Conservation (phyloP, 2,888 invertebrate genomes). For the Dasypogon diadema region DNA sequence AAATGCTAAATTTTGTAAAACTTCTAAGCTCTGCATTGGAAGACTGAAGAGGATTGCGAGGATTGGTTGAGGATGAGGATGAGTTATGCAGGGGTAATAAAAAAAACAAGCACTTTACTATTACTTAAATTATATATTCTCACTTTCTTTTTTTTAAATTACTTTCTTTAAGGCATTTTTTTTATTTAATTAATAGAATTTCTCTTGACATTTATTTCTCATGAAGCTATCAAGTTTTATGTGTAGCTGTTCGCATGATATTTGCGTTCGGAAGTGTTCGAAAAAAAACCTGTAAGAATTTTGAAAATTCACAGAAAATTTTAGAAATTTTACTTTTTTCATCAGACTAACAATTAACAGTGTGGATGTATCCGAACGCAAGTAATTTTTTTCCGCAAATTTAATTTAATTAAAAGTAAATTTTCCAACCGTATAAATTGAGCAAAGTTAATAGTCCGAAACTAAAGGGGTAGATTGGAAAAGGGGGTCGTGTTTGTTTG, state of each 20-base stretch:
- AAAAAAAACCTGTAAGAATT: neutral
- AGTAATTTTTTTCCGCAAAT: neutral
- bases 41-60: too few relatives aligned
- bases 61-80: too few relatives aligned
- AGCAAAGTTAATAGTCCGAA: too few relatives aligned
- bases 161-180: neutral
- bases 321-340: neutral
- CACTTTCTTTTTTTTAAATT: too few relatives aligned
- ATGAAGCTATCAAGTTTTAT: neutral
- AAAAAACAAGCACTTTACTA: too few relatives aligned
- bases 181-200: neutral
- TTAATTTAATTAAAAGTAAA: neutral
- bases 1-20: too few relatives aligned
- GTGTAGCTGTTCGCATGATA: neutral
- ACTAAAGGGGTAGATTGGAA: too few relatives aligned
- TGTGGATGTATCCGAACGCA: neutral
- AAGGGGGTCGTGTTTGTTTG: neutral
- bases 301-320: neutral
- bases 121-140: too few relatives aligned
- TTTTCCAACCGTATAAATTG: neutral
- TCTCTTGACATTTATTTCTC: neutral
- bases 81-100: too few relatives aligned
- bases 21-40: too few relatives aligned
- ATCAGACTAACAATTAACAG: neutral
- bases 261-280: neutral